A percentile compares a stretch with the other conserved stretches of the same genome.
phyloP scores from a whole-genome alignment of 92 coral and sea anemone genomes.

The Phymanthus crucifer region DNA sequence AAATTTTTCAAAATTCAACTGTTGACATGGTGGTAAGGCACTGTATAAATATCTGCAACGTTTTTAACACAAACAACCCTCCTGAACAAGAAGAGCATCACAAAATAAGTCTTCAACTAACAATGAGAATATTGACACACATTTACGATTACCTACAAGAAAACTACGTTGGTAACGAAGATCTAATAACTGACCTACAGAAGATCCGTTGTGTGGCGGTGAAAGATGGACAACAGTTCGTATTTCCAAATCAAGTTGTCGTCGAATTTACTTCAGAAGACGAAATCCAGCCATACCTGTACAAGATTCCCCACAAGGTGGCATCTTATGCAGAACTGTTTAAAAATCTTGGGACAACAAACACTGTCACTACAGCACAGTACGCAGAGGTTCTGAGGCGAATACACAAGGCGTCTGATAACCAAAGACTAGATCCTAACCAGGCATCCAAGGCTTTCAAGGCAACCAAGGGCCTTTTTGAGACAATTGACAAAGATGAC shows the following conservation, averaged over 20 bases:
- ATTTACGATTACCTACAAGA: slow-evolving; percentile 52
- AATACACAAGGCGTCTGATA: background rate
- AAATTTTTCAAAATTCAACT: slow-evolving; percentile 41
- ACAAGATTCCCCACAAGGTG: slow-evolving; percentile 48
- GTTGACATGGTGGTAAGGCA: slow-evolving; percentile 51
- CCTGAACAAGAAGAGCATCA: background rate
- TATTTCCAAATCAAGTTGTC: slow-evolving; percentile 52
- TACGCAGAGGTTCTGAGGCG: slow-evolving; percentile 23
- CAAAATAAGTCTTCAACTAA: background rate
- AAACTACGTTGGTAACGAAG: background rate
- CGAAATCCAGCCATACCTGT: slow-evolving; percentile 66
- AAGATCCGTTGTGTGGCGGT: slow-evolving; percentile 46
- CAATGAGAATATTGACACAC: slow-evolving; percentile 38
- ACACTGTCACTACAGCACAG: slow-evolving; percentile 51
- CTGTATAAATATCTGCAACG: slow-evolving; percentile 59
- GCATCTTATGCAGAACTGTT: slow-evolving; percentile 33
- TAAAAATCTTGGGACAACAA: slow-evolving; percentile 53
- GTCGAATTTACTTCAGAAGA: slow-evolving; percentile 28
- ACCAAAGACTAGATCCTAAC: background rate
- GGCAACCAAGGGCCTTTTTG: background rate
- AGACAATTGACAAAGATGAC: background rate
- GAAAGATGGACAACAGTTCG: slow-evolving; percentile 52
- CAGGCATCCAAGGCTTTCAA: background rate
- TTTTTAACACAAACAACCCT: slow-evolving; percentile 14
- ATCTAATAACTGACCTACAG: slow-evolving; percentile 12